Conservation (phyloP, 1,140 invertebrate genomes). For the Orius laevigatus region DNA sequence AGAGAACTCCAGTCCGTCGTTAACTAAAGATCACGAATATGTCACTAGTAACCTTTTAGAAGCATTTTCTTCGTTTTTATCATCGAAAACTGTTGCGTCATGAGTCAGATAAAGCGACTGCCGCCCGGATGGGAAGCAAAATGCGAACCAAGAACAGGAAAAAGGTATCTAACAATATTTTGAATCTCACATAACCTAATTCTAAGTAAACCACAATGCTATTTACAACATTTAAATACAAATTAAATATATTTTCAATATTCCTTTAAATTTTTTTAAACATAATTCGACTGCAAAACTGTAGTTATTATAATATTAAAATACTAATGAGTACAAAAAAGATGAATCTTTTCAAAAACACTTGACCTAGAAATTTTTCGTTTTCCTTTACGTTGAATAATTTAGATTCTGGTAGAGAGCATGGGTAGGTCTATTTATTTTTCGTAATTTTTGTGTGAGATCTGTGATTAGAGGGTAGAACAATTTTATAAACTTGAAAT, state of each 20-base stretch:
- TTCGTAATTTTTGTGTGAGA: constrained; percentile 1
- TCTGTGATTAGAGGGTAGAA: neutral
- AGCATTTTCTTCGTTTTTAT: too few species aligned
- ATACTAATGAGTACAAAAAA: neutral
- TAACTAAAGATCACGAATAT: too few species aligned
- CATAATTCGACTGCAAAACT: neutral
- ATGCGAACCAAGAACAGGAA: constrained; percentile 20
- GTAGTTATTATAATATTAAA: neutral
- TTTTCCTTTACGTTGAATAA: neutral
- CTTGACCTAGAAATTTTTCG: too few species aligned
- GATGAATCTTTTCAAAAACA: neutral
- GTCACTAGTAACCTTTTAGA: too few species aligned
- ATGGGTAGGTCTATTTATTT: too few species aligned
- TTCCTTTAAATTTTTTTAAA: too few species aligned
- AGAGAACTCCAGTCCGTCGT: too few species aligned
- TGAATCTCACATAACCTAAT: neutral
- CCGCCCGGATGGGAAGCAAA: constrained; percentile 21
- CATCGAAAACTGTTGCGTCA: neutral
- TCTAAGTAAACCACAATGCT: neutral
- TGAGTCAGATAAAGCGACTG: constrained; percentile 7
- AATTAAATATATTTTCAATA: too few species aligned
- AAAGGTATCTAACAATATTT: constrained; percentile 16
- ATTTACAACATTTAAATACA: too few species aligned
- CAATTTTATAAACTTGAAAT: neutral
- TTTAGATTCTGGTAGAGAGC: too few species aligned